A percentile compares a stretch with the other conserved stretches of the same genome.
Evolutionary conservation across 2,797 vertebrate species (phyloP).

Genomic region (Lagothrix lagotricha): DNA sequence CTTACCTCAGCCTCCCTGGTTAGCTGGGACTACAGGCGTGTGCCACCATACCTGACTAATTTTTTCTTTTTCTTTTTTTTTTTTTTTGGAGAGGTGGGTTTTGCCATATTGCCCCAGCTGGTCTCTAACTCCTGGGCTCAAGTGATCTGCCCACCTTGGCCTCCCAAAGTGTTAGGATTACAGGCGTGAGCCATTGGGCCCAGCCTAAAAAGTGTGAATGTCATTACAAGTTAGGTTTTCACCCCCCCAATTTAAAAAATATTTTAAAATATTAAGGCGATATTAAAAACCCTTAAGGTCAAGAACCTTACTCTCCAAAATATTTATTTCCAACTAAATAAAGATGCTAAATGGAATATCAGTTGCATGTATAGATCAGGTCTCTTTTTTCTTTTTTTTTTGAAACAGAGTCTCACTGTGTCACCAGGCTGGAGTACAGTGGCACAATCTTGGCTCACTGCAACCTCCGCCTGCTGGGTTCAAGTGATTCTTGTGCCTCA

Average conservation of each 20-base stretch:
- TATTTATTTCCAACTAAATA: not conserved
- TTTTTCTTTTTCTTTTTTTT: not conserved
- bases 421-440: not conserved
- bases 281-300: slow-evolving; percentile 1
- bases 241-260: not conserved
- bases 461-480: not conserved
- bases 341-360: not conserved
- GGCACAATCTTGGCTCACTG: not conserved
- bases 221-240: not conserved
- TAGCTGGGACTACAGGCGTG: not conserved
- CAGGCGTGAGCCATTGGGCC: not conserved
- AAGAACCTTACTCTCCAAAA: not conserved
- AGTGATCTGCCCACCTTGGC: not conserved
- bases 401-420: too few species aligned
- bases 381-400: not conserved
- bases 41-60: not conserved
- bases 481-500: not conserved
- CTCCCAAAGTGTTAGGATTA: not conserved
- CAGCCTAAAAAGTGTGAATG: not conserved
- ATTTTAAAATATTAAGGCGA: not conserved
- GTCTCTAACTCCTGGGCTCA: not conserved
- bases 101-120: not conserved
- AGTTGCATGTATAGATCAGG: not conserved
- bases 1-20: not conserved
- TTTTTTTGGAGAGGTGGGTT: not conserved